phyloP scores from a whole-genome alignment of 37 sponge, comb jelly and placozoan species.

The Haliclona indistincta region DNA sequence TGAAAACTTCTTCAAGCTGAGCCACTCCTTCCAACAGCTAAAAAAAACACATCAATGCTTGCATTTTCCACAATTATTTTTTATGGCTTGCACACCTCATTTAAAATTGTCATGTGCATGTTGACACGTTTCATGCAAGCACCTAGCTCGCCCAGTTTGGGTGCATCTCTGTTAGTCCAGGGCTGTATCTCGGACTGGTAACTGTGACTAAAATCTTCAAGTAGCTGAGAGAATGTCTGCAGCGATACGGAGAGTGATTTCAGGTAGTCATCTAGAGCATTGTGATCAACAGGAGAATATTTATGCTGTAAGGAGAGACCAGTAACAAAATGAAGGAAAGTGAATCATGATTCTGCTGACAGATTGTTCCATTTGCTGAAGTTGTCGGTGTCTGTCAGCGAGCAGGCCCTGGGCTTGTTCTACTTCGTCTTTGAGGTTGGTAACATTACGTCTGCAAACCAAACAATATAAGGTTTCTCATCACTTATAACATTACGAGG shows the following conservation, averaged over 20 bases:
- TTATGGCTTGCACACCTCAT: constrained; percentile 27
- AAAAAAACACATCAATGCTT: neutral
- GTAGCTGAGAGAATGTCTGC: constrained; percentile 42
- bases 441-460: no score
- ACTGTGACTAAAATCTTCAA: constrained; percentile 33
- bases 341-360: no score
- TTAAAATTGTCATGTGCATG: constrained; percentile 2
- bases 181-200: constrained; percentile 59
- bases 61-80: no score
- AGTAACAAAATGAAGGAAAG: neutral
- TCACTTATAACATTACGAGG: no score
- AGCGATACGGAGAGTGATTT: constrained; percentile 41
- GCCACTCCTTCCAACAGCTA: constrained; percentile 16
- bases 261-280: constrained; percentile 2
- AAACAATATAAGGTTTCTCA: no score
- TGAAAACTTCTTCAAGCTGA: neutral
- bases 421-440: no score
- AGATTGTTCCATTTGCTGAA: no score
- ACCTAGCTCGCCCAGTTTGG: constrained; percentile 17
- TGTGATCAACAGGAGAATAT: neutral
- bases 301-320: constrained; percentile 16
- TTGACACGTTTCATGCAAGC: constrained; percentile 18
- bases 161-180: constrained; percentile 40
- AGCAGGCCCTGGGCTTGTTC: no score
- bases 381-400: no score